Evolutionary conservation across 2,797 vertebrate species (phyloP), one percentile per base, ranked within the genome.

Genomic region (Ctenopoma kingsleyae): DNA sequence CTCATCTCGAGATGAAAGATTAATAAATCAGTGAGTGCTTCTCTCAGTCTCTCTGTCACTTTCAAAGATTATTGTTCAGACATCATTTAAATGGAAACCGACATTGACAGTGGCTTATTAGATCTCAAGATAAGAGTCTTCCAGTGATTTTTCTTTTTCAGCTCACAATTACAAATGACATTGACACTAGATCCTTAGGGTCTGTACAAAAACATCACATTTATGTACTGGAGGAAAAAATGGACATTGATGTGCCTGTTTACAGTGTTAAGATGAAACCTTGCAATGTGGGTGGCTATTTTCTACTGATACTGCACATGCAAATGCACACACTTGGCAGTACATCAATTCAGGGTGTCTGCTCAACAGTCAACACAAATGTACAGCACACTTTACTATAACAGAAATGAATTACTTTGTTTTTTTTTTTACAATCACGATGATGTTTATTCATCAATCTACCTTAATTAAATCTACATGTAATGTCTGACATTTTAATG

Each of bases 251-350:
- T 83, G 76, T 59, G 68, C 75, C 74, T 65, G 67, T 72, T 76
- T 61, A 79, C 44, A 76, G 73, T 83, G 84, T 66, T 48, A 81
- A 83, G 70, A 76, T 82, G 59, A 78, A 74, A 62, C 83, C 63
- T 78, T 77, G 70, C 71, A 27, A 77, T 74, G 88, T 93, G 86
- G 91, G 92, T 59, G 89, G 89, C 74, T 83, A 74, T 67, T 76
- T 86, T 86, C 67, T 49, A 66, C 82, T 67, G 75, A 49, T 76
- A 55, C 74, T 64, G 76, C 62, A 74, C 79, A 83, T 82, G 75
- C 74, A 85, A 72, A 86, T 76, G 53, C 62, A 83, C 64, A 82
- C 57, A 60, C 74, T 72, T 55, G 47, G 67, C 76, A 69, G 59
- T 49, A 19, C 40, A 71, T 74, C 61, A 67, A 9, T 67, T 59